These are phyloP conservation scores for Hyppa rectilinea DNA, from an alignment of 2,888 invertebrate species.

Conservation along the genomic window DNA sequence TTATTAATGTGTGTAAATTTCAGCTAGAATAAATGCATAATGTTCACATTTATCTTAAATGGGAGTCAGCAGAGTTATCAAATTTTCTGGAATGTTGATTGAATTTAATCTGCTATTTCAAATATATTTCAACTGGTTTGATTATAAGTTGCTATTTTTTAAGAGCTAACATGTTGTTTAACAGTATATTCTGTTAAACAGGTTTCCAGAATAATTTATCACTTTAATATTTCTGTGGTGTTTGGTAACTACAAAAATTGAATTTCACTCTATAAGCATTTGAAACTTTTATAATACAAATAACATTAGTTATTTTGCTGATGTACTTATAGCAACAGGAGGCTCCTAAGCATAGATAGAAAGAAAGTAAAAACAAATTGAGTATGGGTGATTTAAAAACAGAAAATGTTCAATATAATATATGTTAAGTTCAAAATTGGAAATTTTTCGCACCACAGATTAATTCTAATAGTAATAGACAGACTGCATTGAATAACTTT, in stretches of 20 bases:
- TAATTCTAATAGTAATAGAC: neutral
- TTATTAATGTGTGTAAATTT: slow-evolving; percentile 55
- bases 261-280: no score
- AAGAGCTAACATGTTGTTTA: neutral
- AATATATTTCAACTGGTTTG: neutral
- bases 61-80: slow-evolving; percentile 28
- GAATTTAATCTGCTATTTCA: neutral
- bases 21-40: slow-evolving; percentile 26
- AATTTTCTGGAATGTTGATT: neutral
- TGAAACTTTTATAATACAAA: no score
- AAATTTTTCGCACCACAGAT: no score
- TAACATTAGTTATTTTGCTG: no score
- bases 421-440: no score
- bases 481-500: neutral
- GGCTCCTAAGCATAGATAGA: no score
- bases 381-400: no score
- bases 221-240: neutral
- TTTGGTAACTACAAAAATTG: no score
- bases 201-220: neutral
- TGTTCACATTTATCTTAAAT: slow-evolving; percentile 5
- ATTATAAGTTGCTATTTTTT: neutral
- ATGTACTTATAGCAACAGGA: no score
- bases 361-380: no score
- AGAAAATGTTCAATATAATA: no score
- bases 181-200: neutral